Evolutionary conservation across 2,888 invertebrate species (phyloP), one percentile per base, ranked within the genome.

Genomic region (Nemotelus nigrinus): DNA sequence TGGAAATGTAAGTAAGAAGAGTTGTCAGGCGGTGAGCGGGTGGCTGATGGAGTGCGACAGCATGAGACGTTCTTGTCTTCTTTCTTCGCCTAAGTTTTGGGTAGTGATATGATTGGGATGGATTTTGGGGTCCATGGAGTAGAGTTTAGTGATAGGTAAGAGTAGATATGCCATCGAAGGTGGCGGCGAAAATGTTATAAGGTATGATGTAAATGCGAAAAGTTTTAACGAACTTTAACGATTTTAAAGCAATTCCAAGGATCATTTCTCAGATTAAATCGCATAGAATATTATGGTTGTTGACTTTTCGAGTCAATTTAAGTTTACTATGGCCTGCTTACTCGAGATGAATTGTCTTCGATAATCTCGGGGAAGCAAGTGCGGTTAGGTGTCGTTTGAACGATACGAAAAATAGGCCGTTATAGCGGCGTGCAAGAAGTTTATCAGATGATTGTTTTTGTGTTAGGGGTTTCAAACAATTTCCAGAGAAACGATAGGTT

Each of bases 191-290:
- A 74, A 48, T 10, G 7, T 60, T 48, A 74, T 10, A 58, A 72
- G 74, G 60, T 74, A 74, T 74, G 74, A 74, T 74, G 74, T 74
- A 74, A 74, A 74, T 74, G 74, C 63, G 74, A 74, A 74, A 74
- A 74, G 74, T 74, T 74, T 74, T 74, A 74, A 74, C 74, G 74
- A 74, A 74, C 74, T 74, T 74, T 74, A 74, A 74, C 74, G 74
- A 74, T 74, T 74, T 74, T 74, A 74, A 74, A 74, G 60, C 74
- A 74, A 74, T 74, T 74, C 74, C 48, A 60, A 44, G 74, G 50
- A 74, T 74, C 74, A 74, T 74, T 74, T 74, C 74, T 74, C 74
- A 74, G 74, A 74, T 74, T 74, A 74, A 74, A 74, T 74, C 63
- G 74, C 60, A 74, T 60, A 74, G 60, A 60, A 60, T 74, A 74